Evolutionary conservation across 2,113 vertebrate species (phyloP).

Genomic region (Notechis scutatus): DNA sequence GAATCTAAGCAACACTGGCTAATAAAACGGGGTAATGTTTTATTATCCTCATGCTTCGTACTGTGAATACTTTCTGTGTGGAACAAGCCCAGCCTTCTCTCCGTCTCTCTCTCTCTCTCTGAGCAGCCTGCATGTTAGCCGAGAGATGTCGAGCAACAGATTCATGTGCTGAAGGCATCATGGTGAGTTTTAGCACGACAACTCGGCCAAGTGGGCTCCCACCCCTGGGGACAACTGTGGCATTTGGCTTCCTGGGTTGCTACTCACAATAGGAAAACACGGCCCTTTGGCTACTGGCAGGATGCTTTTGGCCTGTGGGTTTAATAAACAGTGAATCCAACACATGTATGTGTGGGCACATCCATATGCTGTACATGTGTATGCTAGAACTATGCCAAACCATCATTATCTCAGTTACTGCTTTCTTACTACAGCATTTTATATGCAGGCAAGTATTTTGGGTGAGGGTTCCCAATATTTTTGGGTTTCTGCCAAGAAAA

Average conservation of each 20-base stretch:
- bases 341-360: neutral
- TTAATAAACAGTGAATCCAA: conserved; percentile 16
- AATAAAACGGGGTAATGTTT: conserved; percentile 18
- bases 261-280: conserved; percentile 30
- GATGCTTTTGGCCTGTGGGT: conserved; percentile 20
- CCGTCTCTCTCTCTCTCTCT: neutral
- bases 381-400: conserved; percentile 44
- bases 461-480: conserved; percentile 37
- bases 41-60: conserved; percentile 24
- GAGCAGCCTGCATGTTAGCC: conserved; percentile 38
- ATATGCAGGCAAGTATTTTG: neutral
- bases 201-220: neutral
- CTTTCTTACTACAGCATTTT: conserved; percentile 47
- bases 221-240: conserved; percentile 16
- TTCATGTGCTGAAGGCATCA: conserved; percentile 27
- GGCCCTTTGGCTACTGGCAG: conserved; percentile 11
- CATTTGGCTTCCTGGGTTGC: conserved; percentile 22
- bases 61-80: conserved; percentile 8
- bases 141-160: conserved; percentile 10
- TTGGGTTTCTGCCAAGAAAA: neutral
- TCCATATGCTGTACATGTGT: neutral
- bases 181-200: conserved; percentile 9
- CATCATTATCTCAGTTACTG: conserved; percentile 59
- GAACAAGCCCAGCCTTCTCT: conserved; percentile 31
- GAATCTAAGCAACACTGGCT: conserved; percentile 28